Evolutionary conservation across 1,140 invertebrate species (phyloP).

Genomic region (Caenorhabditis remanei): DNA sequence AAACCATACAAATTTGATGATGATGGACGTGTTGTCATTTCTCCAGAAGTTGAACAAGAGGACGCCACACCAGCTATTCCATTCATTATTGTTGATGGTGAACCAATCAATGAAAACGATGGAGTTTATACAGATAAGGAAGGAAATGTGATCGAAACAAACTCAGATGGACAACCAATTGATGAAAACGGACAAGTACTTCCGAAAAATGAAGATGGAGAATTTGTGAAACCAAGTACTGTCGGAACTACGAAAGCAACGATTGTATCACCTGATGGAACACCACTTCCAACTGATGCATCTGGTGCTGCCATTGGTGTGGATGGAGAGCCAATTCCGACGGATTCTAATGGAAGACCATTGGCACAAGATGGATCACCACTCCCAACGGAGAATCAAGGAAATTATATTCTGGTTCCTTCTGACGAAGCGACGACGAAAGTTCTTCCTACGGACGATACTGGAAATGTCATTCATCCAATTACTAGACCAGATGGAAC

Average conservation of each 20-base stretch:
- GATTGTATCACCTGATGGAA: conserved; percentile 46
- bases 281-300: conserved; percentile 65
- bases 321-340: conserved; percentile 65
- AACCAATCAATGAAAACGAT: conserved; percentile 57
- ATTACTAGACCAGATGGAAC: background rate
- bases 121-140: conserved; percentile 61
- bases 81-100: conserved; percentile 54
- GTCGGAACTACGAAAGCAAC: background rate
- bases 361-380: background rate
- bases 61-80: conserved; percentile 45
- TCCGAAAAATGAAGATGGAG: conserved; percentile 71
- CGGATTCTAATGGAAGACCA: conserved; percentile 43
- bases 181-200: conserved; percentile 62
- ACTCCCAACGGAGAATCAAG: conserved; percentile 63
- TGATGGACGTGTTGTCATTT: conserved; percentile 32
- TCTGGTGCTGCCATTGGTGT: background rate
- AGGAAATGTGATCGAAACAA: conserved; percentile 48
- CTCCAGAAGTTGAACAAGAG: conserved; percentile 8
- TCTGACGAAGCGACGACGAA: background rate
- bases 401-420: conserved; percentile 33
- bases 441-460: conserved; percentile 62
- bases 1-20: conserved; percentile 55
- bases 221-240: conserved; percentile 36
- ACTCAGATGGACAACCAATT: conserved; percentile 60
- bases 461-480: conserved; percentile 58